Evolutionary conservation across 2,888 invertebrate species (phyloP).

Genomic region (Megalurothrips usitatus): DNA sequence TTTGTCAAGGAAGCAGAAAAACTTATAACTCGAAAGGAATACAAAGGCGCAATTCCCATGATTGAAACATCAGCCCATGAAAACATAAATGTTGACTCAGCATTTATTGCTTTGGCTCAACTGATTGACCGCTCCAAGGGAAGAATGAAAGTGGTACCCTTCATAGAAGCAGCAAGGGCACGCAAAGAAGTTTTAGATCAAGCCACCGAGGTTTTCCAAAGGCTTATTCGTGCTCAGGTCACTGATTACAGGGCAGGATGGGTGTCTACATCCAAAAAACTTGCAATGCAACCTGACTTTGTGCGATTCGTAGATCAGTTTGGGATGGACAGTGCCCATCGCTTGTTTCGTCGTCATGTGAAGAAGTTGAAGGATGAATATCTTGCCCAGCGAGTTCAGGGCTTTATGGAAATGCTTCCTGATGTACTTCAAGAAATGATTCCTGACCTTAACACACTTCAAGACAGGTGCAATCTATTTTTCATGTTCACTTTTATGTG

Average conservation of each 20-base stretch:
- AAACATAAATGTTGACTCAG: conserved; percentile 91
- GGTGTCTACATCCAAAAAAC: conserved; percentile 80
- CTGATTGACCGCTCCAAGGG: conserved; percentile 87
- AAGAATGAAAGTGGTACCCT: conserved; percentile 65
- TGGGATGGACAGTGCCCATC: conserved; percentile 63
- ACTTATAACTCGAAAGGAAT: conserved; percentile 83
- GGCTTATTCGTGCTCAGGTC: conserved; percentile 69
- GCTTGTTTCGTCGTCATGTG: conserved; percentile 71
- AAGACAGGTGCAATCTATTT: conserved; percentile 49
- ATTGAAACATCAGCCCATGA: conserved; percentile 95
- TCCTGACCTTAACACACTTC: conserved; percentile 66
- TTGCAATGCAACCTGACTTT: conserved; percentile 85
- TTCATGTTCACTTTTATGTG: neutral
- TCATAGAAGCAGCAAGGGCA: conserved; percentile 77
- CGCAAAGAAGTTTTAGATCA: conserved; percentile 84
- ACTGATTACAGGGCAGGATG: conserved; percentile 68
- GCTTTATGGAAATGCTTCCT: conserved; percentile 72
- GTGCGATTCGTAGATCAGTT: conserved; percentile 83
- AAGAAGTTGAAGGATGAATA: conserved; percentile 78
- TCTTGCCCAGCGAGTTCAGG: conserved; percentile 67
- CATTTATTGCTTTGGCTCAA: conserved; percentile 85
- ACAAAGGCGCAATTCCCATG: conserved; percentile 79
- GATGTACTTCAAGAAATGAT: conserved; percentile 71
- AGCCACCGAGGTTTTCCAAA: conserved; percentile 84
- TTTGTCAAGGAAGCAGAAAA: conserved; percentile 86